Evolutionary conservation across 1,140 invertebrate species (phyloP).

Genomic region (Saxidomus purpurata): DNA sequence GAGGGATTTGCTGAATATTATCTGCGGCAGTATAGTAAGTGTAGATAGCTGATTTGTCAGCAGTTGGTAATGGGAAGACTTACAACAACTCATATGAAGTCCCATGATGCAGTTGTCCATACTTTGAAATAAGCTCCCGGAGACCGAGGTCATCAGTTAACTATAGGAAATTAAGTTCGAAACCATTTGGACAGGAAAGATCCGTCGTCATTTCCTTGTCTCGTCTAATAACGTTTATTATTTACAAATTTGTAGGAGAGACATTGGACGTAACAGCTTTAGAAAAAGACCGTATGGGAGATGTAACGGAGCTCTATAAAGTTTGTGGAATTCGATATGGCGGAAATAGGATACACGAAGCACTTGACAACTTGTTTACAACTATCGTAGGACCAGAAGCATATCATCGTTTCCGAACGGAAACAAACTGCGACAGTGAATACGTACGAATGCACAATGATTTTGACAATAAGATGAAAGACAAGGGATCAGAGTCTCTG

Average conservation of each 20-base stretch:
- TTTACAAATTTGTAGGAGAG: not conserved
- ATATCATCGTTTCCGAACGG: not conserved
- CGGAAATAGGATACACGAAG: not conserved
- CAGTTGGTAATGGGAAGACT: too few relatives aligned
- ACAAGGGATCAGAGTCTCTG: not conserved
- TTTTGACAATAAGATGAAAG: not conserved
- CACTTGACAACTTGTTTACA: not conserved
- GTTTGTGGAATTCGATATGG: not conserved
- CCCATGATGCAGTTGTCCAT: too few relatives aligned
- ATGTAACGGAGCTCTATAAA: not conserved
- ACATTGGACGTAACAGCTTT: not conserved
- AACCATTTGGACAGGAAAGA: too few relatives aligned
- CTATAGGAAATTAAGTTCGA: too few relatives aligned
- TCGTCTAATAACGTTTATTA: not conserved
- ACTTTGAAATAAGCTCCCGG: too few relatives aligned
- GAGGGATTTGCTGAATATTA: too few relatives aligned
- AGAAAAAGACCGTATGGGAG: not conserved
- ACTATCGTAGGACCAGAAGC: not conserved
- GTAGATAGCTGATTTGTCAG: too few relatives aligned
- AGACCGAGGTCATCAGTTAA: too few relatives aligned
- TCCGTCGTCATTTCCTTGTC: too few relatives aligned
- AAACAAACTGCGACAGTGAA: not conserved
- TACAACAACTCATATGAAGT: too few relatives aligned
- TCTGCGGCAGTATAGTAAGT: too few relatives aligned
- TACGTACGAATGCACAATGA: not conserved